A percentile compares a stretch with the other conserved stretches of the same genome.
Evolutionary conservation across 2,113 vertebrate species (phyloP).

Genomic region (Microcebus murinus): DNA sequence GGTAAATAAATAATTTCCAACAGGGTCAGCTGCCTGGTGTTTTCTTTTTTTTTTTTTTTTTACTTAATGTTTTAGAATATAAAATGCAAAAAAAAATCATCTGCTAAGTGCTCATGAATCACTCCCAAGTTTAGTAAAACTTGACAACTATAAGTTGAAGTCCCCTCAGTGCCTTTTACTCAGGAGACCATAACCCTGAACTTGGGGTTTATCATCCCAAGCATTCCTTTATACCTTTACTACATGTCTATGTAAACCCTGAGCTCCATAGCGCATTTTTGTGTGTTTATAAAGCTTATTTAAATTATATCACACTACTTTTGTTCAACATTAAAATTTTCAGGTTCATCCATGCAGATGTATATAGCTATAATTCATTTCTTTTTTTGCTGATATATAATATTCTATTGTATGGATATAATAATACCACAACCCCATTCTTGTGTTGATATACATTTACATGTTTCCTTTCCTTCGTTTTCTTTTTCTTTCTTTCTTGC

Average conservation of each 20-base stretch:
- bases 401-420: background rate
- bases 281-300: background rate
- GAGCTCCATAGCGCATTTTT: background rate
- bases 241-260: background rate
- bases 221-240: background rate
- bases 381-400: background rate
- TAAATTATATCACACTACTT: background rate
- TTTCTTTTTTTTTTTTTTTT: conserved; percentile 15
- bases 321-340: background rate
- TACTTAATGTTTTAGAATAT: background rate
- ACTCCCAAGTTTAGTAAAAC: background rate
- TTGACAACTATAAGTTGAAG: background rate
- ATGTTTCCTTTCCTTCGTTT: background rate
- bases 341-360: background rate
- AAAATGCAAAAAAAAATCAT: background rate
- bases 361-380: background rate
- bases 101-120: background rate
- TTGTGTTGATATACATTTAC: background rate
- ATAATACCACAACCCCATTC: background rate
- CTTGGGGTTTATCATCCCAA: background rate
- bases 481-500: no score
- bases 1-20: conserved; percentile 82
- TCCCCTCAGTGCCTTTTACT: background rate
- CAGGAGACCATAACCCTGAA: background rate
- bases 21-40: conserved; percentile 36